Percentiles rank a stretch among this genome's conserved stretches.
phyloP scores from a whole-genome alignment of 2,113 vertebrate species.

The Axis porcinus region DNA sequence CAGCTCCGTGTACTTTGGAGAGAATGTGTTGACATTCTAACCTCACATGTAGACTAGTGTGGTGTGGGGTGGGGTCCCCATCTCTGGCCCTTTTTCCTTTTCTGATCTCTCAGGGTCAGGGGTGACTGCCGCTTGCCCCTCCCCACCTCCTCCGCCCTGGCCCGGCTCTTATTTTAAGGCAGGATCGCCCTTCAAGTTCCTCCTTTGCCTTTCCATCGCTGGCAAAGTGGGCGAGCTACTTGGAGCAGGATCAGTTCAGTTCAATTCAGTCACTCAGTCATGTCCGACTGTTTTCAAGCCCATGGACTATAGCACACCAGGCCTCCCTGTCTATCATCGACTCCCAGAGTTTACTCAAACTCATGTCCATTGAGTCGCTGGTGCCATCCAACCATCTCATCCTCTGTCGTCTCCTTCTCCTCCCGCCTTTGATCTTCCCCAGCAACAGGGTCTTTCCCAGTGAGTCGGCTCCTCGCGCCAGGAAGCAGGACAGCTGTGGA shows the following conservation, averaged over 20 bases:
- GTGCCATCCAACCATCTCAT: not conserved
- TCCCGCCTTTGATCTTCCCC: not conserved
- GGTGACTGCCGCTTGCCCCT: not conserved
- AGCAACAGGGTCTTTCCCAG: not conserved
- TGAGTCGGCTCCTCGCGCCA: not conserved
- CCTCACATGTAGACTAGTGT: rapidly evolving
- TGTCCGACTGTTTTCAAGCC: not conserved
- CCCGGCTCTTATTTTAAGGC: rapidly evolving
- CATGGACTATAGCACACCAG: not conserved
- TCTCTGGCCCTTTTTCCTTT: too few relatives aligned
- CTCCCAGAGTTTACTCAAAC: not conserved
- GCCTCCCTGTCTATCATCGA: not conserved
- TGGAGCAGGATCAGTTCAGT: not conserved
- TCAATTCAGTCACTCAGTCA: not conserved
- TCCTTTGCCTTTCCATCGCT: not conserved
- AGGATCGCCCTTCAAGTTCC: rapidly evolving
- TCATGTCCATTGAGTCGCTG: not conserved
- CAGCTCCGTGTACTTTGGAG: not conserved
- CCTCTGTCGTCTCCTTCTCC: not conserved
- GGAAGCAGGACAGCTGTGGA: rapidly evolving
- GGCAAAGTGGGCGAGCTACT: rapidly evolving
- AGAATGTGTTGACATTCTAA: rapidly evolving
- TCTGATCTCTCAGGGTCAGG: rapidly evolving
- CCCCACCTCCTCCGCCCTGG: not conserved
- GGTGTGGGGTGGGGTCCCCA: rapidly evolving